Conservation (phyloP, 1,140 invertebrate species). For the Megathymus violae region DNA sequence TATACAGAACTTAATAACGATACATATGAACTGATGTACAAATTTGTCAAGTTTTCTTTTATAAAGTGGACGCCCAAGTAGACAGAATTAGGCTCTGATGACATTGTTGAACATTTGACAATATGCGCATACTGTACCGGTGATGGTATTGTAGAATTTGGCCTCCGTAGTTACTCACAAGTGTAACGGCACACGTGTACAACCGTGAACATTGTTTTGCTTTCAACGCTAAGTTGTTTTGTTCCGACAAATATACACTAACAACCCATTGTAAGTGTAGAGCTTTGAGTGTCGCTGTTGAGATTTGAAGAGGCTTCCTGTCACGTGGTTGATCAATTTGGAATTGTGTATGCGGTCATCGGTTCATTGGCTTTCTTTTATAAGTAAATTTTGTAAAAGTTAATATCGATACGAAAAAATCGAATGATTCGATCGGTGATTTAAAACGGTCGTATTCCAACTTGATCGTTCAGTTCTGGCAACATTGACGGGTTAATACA, state of each 20-base stretch:
- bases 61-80: conserved; percentile 10
- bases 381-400: conserved; percentile 13
- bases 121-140: no score
- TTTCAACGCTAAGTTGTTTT: conserved; percentile 16
- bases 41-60: no score
- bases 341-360: conserved; percentile 72
- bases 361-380: conserved; percentile 68
- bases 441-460: conserved; percentile 68
- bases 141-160: conserved; percentile 1
- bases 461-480: conserved; percentile 76
- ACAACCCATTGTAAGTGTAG: conserved; percentile 71
- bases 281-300: conserved; percentile 73
- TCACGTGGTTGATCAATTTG: conserved; percentile 77
- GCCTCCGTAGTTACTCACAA: conserved; percentile 19
- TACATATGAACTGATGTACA: no score
- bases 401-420: not conserved
- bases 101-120: no score
- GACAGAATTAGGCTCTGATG: conserved; percentile 6
- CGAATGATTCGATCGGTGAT: conserved; percentile 22
- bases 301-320: conserved; percentile 51
- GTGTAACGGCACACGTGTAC: conserved; percentile 36
- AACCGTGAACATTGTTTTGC: conserved; percentile 7
- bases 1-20: no score
- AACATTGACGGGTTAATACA: conserved; percentile 50
- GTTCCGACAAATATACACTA: conserved; percentile 71